These are phyloP conservation scores for Pocota personata DNA, from an alignment of 2,888 invertebrate species.

Conservation along the genomic window DNA sequence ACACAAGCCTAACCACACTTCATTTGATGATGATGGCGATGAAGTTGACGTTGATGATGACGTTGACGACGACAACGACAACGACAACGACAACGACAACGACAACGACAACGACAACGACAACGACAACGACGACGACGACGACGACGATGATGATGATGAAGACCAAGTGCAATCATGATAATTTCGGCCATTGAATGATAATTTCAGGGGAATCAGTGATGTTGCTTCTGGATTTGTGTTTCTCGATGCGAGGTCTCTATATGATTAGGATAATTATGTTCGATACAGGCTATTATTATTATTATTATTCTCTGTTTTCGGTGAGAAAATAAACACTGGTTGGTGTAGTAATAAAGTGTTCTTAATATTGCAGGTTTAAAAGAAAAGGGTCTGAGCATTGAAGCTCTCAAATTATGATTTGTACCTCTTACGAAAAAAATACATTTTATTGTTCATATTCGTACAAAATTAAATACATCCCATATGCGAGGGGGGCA, in stretches of 20 bases:
- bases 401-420: too few species aligned
- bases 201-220: slow-evolving; percentile 47
- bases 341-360: background rate
- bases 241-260: background rate
- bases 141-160: background rate
- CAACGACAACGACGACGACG: too few species aligned
- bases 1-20: slow-evolving; percentile 52
- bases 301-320: slow-evolving; percentile 20
- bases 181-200: slow-evolving; percentile 67
- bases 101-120: background rate
- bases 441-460: too few species aligned
- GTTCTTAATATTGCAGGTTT: background rate
- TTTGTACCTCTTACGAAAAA: too few species aligned
- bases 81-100: slow-evolving; percentile 46
- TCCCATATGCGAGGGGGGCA: too few species aligned
- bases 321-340: slow-evolving; percentile 44
- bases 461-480: too few species aligned
- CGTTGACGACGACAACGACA: slow-evolving; percentile 29
- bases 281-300: slow-evolving; percentile 22
- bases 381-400: too few species aligned
- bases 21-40: slow-evolving; percentile 58
- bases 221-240: slow-evolving; percentile 53
- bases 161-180: slow-evolving; percentile 58
- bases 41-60: slow-evolving; percentile 48
- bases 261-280: slow-evolving; percentile 58